These are phyloP conservation scores for Sebastes itinus DNA, from an alignment of 2,797 vertebrate genomes.

Conservation along the genomic window DNA sequence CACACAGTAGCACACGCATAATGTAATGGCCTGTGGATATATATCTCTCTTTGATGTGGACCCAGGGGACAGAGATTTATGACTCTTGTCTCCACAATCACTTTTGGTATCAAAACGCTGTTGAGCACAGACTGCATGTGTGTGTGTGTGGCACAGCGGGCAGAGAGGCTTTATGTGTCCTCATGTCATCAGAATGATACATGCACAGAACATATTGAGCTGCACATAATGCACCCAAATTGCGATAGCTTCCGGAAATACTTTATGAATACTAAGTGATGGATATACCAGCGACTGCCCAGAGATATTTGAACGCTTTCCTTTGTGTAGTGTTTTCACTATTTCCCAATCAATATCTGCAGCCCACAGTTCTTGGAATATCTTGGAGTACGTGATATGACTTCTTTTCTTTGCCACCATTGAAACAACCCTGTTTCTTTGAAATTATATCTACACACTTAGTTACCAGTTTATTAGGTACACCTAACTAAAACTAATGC, in stretches of 20 bases:
- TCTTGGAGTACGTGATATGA: neutral
- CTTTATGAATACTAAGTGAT: conserved; percentile 53
- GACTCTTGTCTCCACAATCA: conserved; percentile 72
- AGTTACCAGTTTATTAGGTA: neutral
- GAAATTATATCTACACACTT: neutral
- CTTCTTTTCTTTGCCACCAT: neutral
- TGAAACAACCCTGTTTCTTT: neutral
- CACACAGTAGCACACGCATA: conserved; percentile 39
- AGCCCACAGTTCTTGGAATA: neutral
- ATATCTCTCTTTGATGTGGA: conserved; percentile 55
- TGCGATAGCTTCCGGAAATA: conserved; percentile 47
- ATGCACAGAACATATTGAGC: conserved; percentile 50
- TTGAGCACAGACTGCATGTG: conserved; percentile 35
- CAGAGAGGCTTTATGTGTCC: conserved; percentile 35
- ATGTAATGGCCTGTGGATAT: conserved; percentile 56
- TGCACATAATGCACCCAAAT: conserved; percentile 46
- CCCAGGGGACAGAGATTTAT: conserved; percentile 71
- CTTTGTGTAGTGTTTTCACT: conserved; percentile 14
- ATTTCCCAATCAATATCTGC: conserved; percentile 25
- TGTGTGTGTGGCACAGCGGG: conserved; percentile 28
- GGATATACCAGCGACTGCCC: conserved; percentile 8
- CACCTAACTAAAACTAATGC: neutral
- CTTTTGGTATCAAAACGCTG: conserved; percentile 70
- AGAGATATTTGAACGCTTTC: conserved; percentile 43
- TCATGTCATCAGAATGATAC: conserved; percentile 57